Conservation (phyloP, 23 tunicate species). For the Phallusia fumigata region DNA sequence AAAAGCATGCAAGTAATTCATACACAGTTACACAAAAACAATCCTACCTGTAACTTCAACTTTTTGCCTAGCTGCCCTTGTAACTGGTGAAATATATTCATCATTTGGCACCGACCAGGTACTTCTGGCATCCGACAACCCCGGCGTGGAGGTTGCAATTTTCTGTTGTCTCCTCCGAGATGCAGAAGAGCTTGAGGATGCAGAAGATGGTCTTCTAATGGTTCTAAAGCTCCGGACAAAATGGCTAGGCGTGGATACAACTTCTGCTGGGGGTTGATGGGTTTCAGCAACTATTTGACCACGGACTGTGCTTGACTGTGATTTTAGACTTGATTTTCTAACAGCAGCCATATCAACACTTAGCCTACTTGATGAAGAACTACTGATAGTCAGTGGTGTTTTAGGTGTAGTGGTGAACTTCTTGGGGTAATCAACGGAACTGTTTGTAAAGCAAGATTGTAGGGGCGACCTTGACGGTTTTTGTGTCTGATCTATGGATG, state of each 20-base stretch:
- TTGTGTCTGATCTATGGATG: not conserved
- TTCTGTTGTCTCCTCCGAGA: not conserved
- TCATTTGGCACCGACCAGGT: not conserved
- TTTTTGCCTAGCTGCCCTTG: not conserved
- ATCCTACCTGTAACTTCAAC: not conserved
- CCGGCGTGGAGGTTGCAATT: not conserved
- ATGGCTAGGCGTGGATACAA: not conserved
- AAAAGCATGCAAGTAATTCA: too few species aligned
- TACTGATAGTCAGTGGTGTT: not conserved
- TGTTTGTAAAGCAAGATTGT: not conserved
- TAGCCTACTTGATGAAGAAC: not conserved
- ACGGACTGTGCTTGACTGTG: not conserved
- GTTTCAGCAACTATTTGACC: not conserved
- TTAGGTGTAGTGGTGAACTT: not conserved
- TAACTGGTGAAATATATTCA: conserved; percentile 5
- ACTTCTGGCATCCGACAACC: not conserved
- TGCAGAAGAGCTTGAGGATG: not conserved
- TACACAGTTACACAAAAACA: not conserved
- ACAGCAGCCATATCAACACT: not conserved
- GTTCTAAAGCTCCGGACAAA: not conserved
- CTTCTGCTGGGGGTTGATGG: not conserved
- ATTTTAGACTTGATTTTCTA: conserved; percentile 1
- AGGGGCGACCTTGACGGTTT: not conserved
- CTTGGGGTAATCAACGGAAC: not conserved
- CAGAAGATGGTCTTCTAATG: not conserved